Conservation (phyloP, 2,888 invertebrate genomes). For the Nipponacmea schrenckii region DNA sequence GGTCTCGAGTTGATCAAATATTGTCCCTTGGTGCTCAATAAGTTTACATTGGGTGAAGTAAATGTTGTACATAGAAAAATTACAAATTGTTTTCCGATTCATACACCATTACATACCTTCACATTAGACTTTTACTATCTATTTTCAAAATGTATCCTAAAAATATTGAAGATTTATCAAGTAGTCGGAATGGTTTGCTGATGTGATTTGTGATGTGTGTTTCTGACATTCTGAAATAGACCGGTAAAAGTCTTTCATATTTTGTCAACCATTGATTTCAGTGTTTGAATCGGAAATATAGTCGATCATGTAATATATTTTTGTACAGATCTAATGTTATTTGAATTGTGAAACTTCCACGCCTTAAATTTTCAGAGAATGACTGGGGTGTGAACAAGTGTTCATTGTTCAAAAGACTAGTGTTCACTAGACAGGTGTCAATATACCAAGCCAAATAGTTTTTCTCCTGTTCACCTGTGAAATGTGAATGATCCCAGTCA, state of each 20-base stretch:
- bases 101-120: too few species aligned
- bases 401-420: background rate
- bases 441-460: background rate
- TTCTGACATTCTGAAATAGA: too few species aligned
- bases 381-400: background rate
- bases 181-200: too few species aligned
- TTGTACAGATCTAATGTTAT: background rate
- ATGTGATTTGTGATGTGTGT: too few species aligned
- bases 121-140: too few species aligned
- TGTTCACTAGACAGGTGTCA: background rate
- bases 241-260: too few species aligned
- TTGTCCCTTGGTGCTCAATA: conserved; percentile 8
- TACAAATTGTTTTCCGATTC: too few species aligned
- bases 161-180: too few species aligned
- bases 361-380: conserved; percentile 5
- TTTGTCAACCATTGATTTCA: too few species aligned
- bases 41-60: background rate
- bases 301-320: background rate
- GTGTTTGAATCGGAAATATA: background rate
- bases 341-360: background rate
- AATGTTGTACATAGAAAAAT: too few species aligned
- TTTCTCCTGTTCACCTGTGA: background rate
- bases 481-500: background rate
- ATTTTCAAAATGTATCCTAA: too few species aligned
- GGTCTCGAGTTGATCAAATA: too few species aligned